Base-by-base conservation (phyloP, 2,888 invertebrate species). In the Ligdia adustata region DNA sequence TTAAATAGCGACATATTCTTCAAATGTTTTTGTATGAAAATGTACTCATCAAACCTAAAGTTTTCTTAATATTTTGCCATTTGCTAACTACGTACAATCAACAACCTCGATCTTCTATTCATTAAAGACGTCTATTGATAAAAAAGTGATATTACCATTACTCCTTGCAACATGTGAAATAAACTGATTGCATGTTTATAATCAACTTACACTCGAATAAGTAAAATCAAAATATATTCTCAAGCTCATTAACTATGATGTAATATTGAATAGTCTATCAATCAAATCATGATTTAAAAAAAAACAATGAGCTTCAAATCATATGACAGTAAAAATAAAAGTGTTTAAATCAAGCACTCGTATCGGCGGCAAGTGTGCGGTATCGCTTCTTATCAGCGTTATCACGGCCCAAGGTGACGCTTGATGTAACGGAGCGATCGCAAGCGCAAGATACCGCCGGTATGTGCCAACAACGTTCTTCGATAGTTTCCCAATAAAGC, bases 361-460 rank as follows among this genome's bases (percentile, higher is more conserved):
- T 42, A 42, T 53, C 50, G 56, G 51, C 29, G 35, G 61, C 64
- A 64, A 60, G 60, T 57, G 55, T 34, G 41, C 50, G 51, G 52
- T 72, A 73, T 76, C 75, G 70, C 57, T 56, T 57, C 71, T 82
- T 82, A 83, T 79, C 80, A 76, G 42, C 64, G 72, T 83, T 88
- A 89, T 89, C 89, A 83, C 62, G 39, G 73, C 72, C 80, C 89
- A 89, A 89, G 89, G 89, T 88, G 85, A 89, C 83, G 57, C 52
- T 45, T 79, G 73, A 76, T 82, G 83, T 79, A 80, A 76, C 75
- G 55, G 58, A 66, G 65, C 69, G 82, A 83, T 84, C 80, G 82
- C 82, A 71, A 62, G 14, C 68, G 66, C 53, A 57, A 72, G 75
- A 75, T 79, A 81, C 67, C 68, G 63, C 61, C 62, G 52, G 64